Evolutionary conservation across 2,797 vertebrate genomes (phyloP), one percentile per base, ranked within the genome.

Genomic region (Pseudochaenichthys georgianus): DNA sequence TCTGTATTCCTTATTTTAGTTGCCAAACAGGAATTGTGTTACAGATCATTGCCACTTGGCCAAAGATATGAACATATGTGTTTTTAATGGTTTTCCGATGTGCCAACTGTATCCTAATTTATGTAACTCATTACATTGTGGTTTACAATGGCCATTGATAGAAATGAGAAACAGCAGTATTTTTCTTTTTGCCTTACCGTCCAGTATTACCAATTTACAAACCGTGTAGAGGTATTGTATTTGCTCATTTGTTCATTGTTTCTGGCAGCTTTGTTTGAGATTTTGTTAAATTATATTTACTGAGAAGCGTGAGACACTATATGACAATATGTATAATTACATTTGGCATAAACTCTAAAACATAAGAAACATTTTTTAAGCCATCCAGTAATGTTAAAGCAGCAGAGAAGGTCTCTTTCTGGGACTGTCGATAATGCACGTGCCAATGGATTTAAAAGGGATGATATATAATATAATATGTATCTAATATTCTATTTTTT

Each of bases 361-460:
- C 13, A n/a, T 2, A 64, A 57, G 5, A 50, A 46, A 47, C 2
- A 58, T 72, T 77, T 64, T 38, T 6, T 48, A 75, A 72, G 47
- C 75, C 82, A 60, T 80, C 71, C 71, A 51, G 19, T 80, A 23
- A 75, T 65, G 59, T 41, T 76, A 28, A 64, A 69, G 28, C 50
- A 69, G 28, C 47, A 67, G 57, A 78, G 34, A n/a, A 65, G 21
- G 23, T 64, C 28, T 80, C 17, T 64, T 69, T 78, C 57, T 71
- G 41, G 23, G 70, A 41, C 59, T 75, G 63, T 78, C 69, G 59
- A 45, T 87, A 19, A 64, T 88, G 81, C 75, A 90, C 17, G 46
- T 91, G 84, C 75, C 80, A 85, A 81, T 64, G 67, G 81, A 84
- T 79, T 82, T 81, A 80, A 53, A 87, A 91, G 86, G 87, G 89